These are phyloP conservation scores for Gallinago paraguaiae DNA, from an alignment of 2,113 vertebrate species.

Conservation along the genomic window DNA sequence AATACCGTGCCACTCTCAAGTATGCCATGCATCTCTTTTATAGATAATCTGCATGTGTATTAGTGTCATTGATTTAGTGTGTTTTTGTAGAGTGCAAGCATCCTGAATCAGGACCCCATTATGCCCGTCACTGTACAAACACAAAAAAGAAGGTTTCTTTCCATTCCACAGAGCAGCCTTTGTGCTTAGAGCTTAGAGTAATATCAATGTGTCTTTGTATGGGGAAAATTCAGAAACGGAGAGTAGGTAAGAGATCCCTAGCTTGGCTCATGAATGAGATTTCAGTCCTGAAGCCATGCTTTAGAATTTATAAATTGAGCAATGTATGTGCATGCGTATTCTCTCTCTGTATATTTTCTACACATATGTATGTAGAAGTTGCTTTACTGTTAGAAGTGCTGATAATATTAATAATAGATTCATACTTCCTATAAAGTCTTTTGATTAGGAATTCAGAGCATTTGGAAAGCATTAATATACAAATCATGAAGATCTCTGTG, in stretches of 20 bases:
- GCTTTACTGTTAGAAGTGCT: conserved; percentile 5
- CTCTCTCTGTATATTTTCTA: neutral
- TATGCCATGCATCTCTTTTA: neutral
- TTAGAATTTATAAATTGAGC: conserved; percentile 37
- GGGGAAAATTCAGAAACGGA: conserved; percentile 55
- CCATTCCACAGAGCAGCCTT: conserved; percentile 60
- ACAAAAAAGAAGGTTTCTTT: conserved; percentile 68
- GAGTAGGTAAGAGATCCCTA: conserved; percentile 62
- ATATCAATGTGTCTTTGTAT: conserved; percentile 69
- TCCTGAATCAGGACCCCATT: conserved; percentile 66
- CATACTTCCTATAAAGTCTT: neutral
- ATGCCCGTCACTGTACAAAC: conserved; percentile 63
- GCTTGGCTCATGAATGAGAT: conserved; percentile 41
- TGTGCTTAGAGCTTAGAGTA: conserved; percentile 62
- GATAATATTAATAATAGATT: conserved; percentile 42
- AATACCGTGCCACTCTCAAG: neutral
- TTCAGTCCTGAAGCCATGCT: conserved; percentile 43
- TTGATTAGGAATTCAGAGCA: conserved; percentile 30
- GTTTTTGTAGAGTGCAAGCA: conserved; percentile 59
- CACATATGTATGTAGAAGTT: neutral
- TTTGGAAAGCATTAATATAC: conserved; percentile 4
- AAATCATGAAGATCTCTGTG: conserved; percentile 5
- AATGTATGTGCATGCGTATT: neutral
- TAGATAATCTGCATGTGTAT: conserved; percentile 42
- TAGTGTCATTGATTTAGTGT: conserved; percentile 56